phyloP scores from a whole-genome alignment of 2,113 vertebrate genomes.

The Brienomyrus longianalis region DNA sequence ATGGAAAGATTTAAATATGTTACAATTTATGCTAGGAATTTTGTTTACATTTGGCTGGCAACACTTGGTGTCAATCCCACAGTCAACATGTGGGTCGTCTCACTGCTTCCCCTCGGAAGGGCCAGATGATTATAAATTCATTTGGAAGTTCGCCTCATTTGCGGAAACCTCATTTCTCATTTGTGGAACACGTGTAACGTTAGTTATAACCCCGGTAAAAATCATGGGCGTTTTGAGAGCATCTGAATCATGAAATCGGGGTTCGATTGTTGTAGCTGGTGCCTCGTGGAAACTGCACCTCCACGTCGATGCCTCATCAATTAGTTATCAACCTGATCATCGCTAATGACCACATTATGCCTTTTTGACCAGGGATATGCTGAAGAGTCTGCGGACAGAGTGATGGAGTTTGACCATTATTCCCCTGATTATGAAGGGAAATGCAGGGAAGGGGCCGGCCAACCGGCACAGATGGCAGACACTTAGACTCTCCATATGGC shows the following conservation, averaged over 20 bases:
- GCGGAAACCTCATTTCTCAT: neutral
- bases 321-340: neutral
- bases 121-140: neutral
- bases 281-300: neutral
- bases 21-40: neutral
- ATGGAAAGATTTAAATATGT: neutral
- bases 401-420: neutral
- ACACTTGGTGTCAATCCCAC: neutral
- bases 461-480: neutral
- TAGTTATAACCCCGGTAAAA: neutral
- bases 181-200: neutral
- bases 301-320: neutral
- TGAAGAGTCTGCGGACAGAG: neutral
- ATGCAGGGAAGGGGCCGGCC: neutral
- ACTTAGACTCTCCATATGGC: slow-evolving; percentile 41
- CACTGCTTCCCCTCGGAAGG: neutral
- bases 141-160: neutral
- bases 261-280: neutral
- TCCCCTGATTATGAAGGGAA: neutral
- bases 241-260: neutral
- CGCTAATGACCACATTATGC: neutral
- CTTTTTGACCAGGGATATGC: neutral
- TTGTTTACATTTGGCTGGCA: neutral
- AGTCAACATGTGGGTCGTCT: neutral
- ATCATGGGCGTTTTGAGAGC: neutral